Evolutionary conservation across 2,888 invertebrate species (phyloP), one percentile per base, ranked within the genome.

Genomic region (Microplitis deprimator): DNA sequence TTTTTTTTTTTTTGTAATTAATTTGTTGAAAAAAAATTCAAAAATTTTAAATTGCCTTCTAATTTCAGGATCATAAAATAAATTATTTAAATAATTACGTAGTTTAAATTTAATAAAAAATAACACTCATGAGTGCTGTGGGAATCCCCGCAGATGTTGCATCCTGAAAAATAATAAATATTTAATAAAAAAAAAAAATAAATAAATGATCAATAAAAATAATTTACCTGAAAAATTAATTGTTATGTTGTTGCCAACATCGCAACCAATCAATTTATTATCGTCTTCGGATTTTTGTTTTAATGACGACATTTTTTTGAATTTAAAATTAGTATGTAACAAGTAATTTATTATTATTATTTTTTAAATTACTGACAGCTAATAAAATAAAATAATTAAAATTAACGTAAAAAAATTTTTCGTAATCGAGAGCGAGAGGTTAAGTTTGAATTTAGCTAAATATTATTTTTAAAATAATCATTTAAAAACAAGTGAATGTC

Each of bases 61-160:
- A 29, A 29, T 29, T 29, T 29, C 29, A 29, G 29, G 2, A 29
- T 29, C 29, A 29, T 29, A 29, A 29, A 29, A 29, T 29, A 29
- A 13, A 50, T 50, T 38, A 69, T 10, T 73, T 69, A 61, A 62
- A 60, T 79, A 81, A 82, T 86, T 86, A 90, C 90, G 83, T 89
- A 87, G 79, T 85, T 82, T n/a, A 86, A 84, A 69, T 90, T 84
- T 80, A 88, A 86, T 74, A 92, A 84, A 78, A 91, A 88, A 75
- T 89, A 89, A 85, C 92, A 93, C 17, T 89, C 83, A 69, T 89
- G 88, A 29, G 91, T 91, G n/a, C 84, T 83, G 83, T 92, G 92
- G 61, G 87, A 83, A 76, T 90, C 89, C 4, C 92, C 92, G 87
- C 93, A 93, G 68, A 93, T 91, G 82, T 91, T 91, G 87, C 92